phyloP scores from a whole-genome alignment of 2,888 invertebrate species.

The Galerucella pusilla region DNA sequence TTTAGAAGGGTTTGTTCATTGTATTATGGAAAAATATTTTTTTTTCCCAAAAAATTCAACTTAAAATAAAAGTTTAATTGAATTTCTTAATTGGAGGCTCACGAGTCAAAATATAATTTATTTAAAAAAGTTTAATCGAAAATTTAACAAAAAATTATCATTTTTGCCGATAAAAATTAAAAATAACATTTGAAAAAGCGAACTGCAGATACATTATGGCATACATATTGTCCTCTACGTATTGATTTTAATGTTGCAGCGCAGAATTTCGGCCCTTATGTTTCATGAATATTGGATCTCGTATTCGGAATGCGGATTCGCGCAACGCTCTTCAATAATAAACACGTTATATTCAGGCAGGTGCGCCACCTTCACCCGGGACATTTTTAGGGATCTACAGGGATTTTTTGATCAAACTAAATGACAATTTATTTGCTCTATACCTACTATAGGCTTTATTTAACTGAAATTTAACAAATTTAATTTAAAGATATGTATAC shows the following conservation, averaged over 20 bases:
- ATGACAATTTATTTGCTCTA: neutral
- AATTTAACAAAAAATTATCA: neutral
- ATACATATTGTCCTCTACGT: slow-evolving; percentile 62
- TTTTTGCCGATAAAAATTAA: neutral
- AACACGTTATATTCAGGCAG: slow-evolving; percentile 53
- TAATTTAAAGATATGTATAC: too few relatives aligned
- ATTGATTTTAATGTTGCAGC: slow-evolving; percentile 65
- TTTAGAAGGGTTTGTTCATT: neutral
- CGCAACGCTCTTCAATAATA: slow-evolving; percentile 62
- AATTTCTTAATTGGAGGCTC: too few relatives aligned
- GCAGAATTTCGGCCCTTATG: slow-evolving; percentile 61
- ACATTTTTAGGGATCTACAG: neutral
- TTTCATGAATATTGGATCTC: slow-evolving; percentile 55
- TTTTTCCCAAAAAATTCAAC: neutral
- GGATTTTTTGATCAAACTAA: neutral
- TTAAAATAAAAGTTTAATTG: neutral
- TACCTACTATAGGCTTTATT: too few relatives aligned
- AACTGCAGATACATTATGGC: slow-evolving; percentile 65
- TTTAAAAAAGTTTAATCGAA: too few relatives aligned
- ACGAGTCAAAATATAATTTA: too few relatives aligned
- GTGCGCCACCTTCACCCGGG: slow-evolving; percentile 8
- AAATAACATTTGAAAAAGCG: slow-evolving; percentile 48
- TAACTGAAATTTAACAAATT: too few relatives aligned
- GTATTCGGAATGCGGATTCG: slow-evolving; percentile 59
- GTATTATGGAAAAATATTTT: neutral